Base-by-base conservation (phyloP, 2,888 invertebrate species). In the Drosophila falleni region DNA sequence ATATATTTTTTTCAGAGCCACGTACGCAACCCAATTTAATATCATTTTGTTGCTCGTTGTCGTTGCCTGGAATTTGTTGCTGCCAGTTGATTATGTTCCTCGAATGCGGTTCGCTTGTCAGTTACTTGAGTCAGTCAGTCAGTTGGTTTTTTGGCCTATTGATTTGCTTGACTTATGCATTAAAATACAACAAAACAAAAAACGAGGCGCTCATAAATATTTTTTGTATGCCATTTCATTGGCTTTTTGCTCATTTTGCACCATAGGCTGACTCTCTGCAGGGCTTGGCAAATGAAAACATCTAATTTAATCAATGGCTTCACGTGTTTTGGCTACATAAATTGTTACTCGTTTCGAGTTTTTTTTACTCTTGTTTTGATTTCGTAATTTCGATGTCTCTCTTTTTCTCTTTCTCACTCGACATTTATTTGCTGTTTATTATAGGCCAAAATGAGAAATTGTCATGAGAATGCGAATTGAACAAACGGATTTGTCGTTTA, bases 291-390 rank as follows among this genome's bases (percentile, higher is more conserved):
- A 73, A 81, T 76, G 70, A 73, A 80, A 63, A 82, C 71, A 83
- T 83, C 71, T 89, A 85, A 85, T 89, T 89, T 89, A 85, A 89
- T 85, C 89, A 89, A 87, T 85, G 87, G 69, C 77, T 74, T 85
- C 84, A 85, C 89, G 87, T 85, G 89, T 68, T 87, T 71, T 72
- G 79, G 70, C 81, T 83, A 75, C 84, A 84, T 89, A 89, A 84
- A 84, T 73, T 71, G 59, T 65, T 46, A 50, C 63, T 58, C 33
- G 55, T 44, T 46, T 46, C 26, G 44, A 64, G 31, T 62, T 69
- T 63, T 56, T 46, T 49, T 46, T 9, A n/a, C 44, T 44, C 37
- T 44, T 63, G 56, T 42, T 62, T 77, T 72, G 80, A 78, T 82
- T 86, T 82, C 78, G 77, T 78, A 70, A 83, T 77, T 68, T 71